These are phyloP conservation scores for Ciona savignyi DNA, from an alignment of 23 tunicate genomes.

Conservation along the genomic window DNA sequence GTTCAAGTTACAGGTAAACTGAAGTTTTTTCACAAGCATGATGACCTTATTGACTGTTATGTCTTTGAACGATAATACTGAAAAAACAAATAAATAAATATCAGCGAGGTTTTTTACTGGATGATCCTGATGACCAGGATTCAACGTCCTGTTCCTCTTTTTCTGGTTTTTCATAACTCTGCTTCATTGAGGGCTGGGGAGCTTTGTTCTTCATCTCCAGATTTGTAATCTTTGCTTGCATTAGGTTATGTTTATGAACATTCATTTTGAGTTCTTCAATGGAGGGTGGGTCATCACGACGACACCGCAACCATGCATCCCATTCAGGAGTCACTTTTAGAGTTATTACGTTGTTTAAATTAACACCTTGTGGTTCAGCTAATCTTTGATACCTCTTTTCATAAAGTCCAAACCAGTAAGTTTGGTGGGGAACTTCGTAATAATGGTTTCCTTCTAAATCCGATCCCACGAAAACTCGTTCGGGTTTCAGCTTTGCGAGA, in stretches of 20 bases:
- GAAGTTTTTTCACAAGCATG: no score
- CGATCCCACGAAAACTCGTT: conserved; percentile 20
- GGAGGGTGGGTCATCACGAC: conserved; percentile 53
- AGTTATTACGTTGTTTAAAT: not conserved
- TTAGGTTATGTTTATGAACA: conserved; percentile 9
- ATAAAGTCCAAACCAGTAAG: conserved; percentile 33
- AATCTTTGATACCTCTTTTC: conserved; percentile 15
- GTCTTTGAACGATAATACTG: no score
- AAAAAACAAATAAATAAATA: no score
- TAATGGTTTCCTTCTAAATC: conserved; percentile 64
- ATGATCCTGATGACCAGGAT: conserved; percentile 5
- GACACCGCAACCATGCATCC: conserved; percentile 59
- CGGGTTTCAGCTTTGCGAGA: conserved; percentile 54
- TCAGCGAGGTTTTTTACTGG: no score
- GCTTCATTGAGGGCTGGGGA: not conserved
- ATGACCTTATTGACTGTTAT: no score
- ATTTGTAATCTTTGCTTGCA: conserved; percentile 22
- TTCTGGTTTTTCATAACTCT: not conserved
- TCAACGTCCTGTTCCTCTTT: conserved; percentile 19
- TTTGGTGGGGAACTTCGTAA: conserved; percentile 65
- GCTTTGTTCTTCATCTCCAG: conserved; percentile 13
- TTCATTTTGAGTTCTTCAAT: conserved; percentile 40
- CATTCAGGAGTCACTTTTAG: conserved; percentile 55
- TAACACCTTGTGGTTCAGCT: conserved; percentile 24
- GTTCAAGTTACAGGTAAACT: no score